Evolutionary conservation across 2,888 invertebrate species (phyloP).

Genomic region (Ormyrus rosae): DNA sequence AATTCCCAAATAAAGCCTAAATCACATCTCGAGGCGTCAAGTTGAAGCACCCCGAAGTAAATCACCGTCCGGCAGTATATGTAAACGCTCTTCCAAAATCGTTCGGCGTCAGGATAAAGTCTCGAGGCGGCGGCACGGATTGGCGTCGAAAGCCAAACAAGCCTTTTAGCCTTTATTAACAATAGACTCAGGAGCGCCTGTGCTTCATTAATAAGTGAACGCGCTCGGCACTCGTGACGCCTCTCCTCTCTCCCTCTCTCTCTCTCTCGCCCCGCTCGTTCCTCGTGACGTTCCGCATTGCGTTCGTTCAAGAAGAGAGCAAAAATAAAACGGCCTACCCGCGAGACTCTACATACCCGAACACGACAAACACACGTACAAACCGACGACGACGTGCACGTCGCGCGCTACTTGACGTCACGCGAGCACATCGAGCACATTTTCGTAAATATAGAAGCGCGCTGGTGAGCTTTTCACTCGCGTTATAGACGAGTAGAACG

Average conservation of each 20-base stretch:
- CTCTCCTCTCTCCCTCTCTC: not conserved
- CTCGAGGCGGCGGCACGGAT: too few species aligned
- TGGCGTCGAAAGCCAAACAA: not conserved
- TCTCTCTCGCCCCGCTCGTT: not conserved
- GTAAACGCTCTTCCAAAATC: too few species aligned
- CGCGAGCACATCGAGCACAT: slow-evolving; percentile 34
- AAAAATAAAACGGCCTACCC: slow-evolving; percentile 47
- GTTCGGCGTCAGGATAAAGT: too few species aligned
- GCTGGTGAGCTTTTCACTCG: not conserved
- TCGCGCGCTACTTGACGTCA: slow-evolving; percentile 31
- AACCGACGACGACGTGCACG: not conserved
- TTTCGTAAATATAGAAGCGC: slow-evolving; percentile 47
- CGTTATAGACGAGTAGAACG: too few species aligned
- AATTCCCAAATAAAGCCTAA: too few species aligned
- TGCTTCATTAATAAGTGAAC: slow-evolving; percentile 48
- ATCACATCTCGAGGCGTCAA: too few species aligned
- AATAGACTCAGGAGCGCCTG: not conserved
- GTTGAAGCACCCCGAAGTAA: too few species aligned
- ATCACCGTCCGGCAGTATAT: too few species aligned
- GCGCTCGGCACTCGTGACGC: slow-evolving; percentile 41
- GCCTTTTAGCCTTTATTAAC: slow-evolving; percentile 30
- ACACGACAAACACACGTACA: not conserved
- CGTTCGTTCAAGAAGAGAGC: slow-evolving; percentile 37
- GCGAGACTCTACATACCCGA: not conserved
- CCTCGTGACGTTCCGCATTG: slow-evolving; percentile 51